Percentiles rank a stretch among this genome's conserved stretches.
phyloP scores from a whole-genome alignment of 2,888 invertebrate species.

The Anodontia alba region DNA sequence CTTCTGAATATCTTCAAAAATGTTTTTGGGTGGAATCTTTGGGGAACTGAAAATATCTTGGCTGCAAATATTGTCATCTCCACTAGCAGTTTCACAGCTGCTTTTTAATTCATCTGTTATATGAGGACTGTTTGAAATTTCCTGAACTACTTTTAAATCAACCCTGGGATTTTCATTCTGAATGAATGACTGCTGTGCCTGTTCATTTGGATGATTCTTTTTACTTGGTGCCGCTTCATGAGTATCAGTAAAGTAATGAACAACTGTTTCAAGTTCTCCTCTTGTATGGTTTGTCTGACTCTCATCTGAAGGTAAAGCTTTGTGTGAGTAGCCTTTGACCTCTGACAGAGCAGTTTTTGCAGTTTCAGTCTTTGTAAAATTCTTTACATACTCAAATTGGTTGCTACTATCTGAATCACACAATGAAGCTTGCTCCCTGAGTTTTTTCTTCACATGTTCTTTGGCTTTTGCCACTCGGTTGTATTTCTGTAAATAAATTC shows the following conservation, averaged over 20 bases:
- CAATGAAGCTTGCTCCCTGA: constrained; percentile 59
- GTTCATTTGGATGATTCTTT: neutral
- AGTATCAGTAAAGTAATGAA: no score
- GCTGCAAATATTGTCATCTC: neutral
- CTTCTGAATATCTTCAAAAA: constrained; percentile 7
- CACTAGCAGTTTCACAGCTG: neutral
- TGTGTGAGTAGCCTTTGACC: neutral
- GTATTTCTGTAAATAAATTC: constrained; percentile 64
- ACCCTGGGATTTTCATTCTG: neutral
- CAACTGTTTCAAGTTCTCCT: no score
- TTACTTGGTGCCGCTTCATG: no score
- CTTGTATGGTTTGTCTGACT: neutral
- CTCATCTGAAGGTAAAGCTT: neutral
- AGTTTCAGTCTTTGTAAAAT: neutral
- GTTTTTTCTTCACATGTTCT: constrained; percentile 71
- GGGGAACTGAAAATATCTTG: constrained; percentile 4
- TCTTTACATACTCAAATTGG: neutral
- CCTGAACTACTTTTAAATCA: neutral
- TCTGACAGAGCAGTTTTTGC: neutral
- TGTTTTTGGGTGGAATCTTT: neutral
- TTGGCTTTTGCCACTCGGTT: constrained; percentile 62
- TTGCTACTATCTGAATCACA: neutral
- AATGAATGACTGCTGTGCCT: neutral
- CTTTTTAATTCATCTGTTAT: neutral
- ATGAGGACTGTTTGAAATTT: neutral